A percentile compares a stretch with the other conserved stretches of the same genome.
Conservation (phyloP, 2,888 invertebrate genomes). For the Alviniconcha strummeri region DNA sequence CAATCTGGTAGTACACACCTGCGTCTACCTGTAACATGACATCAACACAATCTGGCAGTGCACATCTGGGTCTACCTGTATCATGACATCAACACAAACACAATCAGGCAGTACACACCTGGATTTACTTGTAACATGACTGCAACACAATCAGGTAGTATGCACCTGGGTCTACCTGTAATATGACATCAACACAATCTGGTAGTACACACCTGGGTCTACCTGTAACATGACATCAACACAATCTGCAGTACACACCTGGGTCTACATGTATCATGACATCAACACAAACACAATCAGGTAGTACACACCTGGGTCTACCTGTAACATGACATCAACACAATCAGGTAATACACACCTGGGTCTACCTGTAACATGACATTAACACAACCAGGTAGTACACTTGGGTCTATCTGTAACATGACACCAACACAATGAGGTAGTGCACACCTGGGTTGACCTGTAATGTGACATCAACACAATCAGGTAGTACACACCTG, state of each 20-base stretch:
- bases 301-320: conserved; percentile 58
- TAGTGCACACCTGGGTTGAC: conserved; percentile 65
- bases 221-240: neutral
- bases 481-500: neutral
- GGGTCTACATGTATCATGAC: conserved; percentile 57
- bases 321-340: conserved; percentile 45
- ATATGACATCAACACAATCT: neutral
- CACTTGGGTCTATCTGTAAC: too few relatives aligned
- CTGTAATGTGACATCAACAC: conserved; percentile 39
- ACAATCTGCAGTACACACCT: conserved; percentile 59
- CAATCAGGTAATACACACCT: too few relatives aligned
- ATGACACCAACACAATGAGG: conserved; percentile 51
- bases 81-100: neutral
- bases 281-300: neutral
- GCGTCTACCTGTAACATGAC: neutral
- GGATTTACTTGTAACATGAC: neutral
- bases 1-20: neutral
- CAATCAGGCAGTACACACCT: too few relatives aligned
- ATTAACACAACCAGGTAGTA: too few relatives aligned
- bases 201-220: too few relatives aligned
- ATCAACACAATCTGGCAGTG: conserved; percentile 48
- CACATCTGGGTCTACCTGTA: conserved; percentile 61
- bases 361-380: too few relatives aligned
- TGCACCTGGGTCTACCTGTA: conserved; percentile 61
- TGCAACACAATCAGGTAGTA: conserved; percentile 54